Evolutionary conservation across 2,113 vertebrate genomes (phyloP).

Genomic region (Rhea pennata): DNA sequence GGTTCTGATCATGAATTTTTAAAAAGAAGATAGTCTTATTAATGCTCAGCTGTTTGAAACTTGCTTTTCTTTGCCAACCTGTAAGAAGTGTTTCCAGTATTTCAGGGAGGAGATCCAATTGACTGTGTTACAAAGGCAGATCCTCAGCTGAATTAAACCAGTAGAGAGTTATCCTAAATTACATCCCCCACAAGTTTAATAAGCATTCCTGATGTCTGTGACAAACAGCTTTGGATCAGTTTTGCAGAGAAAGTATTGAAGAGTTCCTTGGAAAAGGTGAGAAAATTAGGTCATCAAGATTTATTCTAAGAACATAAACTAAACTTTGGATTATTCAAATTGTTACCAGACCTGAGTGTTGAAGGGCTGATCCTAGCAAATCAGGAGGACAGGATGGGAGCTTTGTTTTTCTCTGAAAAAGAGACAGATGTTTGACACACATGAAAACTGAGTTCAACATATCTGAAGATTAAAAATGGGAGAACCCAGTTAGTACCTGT

Average conservation of each 20-base stretch:
- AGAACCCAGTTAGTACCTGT: background rate
- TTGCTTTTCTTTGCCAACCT: slow-evolving; percentile 46
- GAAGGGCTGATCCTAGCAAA: slow-evolving; percentile 10
- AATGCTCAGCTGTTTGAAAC: slow-evolving; percentile 10
- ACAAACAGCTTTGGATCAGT: background rate
- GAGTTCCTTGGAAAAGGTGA: background rate
- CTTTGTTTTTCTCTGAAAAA: background rate
- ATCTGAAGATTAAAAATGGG: background rate
- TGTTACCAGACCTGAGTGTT: background rate
- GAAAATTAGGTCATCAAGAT: background rate
- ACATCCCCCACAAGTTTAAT: background rate
- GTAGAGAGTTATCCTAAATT: background rate
- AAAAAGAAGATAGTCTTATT: slow-evolving; percentile 39
- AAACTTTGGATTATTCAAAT: background rate
- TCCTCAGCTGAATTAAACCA: background rate
- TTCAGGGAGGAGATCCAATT: background rate
- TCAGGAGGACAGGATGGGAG: background rate
- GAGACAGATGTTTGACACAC: slow-evolving; percentile 21
- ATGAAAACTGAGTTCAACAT: background rate
- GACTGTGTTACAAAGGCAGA: background rate
- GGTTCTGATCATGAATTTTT: slow-evolving; percentile 7
- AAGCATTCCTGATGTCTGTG: background rate
- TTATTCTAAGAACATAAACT: background rate
- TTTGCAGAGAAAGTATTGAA: background rate
- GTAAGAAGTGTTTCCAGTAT: background rate